These are phyloP conservation scores for Halcyon malimbica DNA, from an alignment of 2,113 vertebrate species.

Conservation along the genomic window DNA sequence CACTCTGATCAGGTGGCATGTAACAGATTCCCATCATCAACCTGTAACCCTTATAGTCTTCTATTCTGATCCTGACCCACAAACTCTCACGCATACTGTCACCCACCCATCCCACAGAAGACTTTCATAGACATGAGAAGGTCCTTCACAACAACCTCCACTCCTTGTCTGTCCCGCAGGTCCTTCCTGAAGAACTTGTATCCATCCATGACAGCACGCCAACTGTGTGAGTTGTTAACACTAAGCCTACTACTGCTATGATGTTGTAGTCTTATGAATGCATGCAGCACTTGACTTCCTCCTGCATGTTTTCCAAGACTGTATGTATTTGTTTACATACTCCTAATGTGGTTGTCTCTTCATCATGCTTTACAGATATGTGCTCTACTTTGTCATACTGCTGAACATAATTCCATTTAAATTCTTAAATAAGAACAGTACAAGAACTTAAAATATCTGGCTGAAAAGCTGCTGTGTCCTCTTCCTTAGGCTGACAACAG, in stretches of 20 bases:
- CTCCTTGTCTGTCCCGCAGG: background rate
- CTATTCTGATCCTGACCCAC: background rate
- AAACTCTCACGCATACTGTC: background rate
- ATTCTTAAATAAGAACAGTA: background rate
- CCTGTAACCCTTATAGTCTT: background rate
- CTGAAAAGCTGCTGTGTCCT: background rate
- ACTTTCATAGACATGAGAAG: rapidly evolving
- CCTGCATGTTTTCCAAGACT: background rate
- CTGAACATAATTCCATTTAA: background rate
- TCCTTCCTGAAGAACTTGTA: background rate
- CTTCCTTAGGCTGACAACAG: background rate
- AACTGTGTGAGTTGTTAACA: background rate
- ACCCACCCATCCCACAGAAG: background rate
- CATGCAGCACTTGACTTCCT: background rate
- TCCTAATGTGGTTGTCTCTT: background rate
- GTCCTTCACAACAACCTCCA: background rate
- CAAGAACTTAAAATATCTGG: background rate
- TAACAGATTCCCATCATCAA: background rate
- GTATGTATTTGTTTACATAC: background rate
- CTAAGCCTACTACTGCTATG: background rate
- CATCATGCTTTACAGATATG: background rate
- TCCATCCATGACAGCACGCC: background rate
- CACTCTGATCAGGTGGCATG: background rate
- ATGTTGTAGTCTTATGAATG: background rate
- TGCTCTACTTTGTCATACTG: background rate